Base-by-base conservation (phyloP, 2,888 invertebrate species). In the Nymphalis c-album region DNA sequence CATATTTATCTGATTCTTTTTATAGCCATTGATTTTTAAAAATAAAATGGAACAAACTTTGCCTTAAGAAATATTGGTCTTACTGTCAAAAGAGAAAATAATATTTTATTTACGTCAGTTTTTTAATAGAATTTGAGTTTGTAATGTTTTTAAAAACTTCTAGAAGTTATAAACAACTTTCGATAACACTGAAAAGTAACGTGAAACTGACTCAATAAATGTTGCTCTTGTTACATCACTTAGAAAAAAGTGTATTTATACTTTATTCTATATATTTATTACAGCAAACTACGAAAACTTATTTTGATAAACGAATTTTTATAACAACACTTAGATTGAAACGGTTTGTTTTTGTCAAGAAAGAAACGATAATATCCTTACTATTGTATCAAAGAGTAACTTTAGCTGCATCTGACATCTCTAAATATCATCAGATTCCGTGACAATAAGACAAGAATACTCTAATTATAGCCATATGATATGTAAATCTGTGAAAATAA, bases 401-500 rank as follows among this genome's bases (percentile, higher is more conserved):
- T 64, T 57, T 57, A 62, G 22, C 55, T 64, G 60, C 57, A 59
- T 66, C 26, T 55, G 53, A 26, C 69, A 69, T 81, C 84, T 84
- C 72, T 79, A 74, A 80, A 82, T 85, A 85, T 85, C 83, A 81
- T 79, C 81, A 80, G 86, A 86, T 84, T 85, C 85, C 82, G 84
- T 82, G 82, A 85, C 85, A 90, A 88, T 87, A 89, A 86, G 84
- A 85, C 79, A 78, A 76, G 85, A 87, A 88, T 85, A 85, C 86
- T 87, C 90, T 91, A 91, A 90, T 85, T 87, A 90, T 90, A 91
- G 90, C 85, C 84, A 82, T 88, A 87, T 83, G 89, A 90, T 89
- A 87, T 87, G 86, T 87, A 91, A 90, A 90, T 89, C 88, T 87
- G 86, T 85, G 87, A 90, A 90, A 87, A 89, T 87, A 90, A 88